Evolutionary conservation across 35 echinoderm and acorn worm genomes (phyloP).

Genomic region (Nesometra sesokonis): DNA sequence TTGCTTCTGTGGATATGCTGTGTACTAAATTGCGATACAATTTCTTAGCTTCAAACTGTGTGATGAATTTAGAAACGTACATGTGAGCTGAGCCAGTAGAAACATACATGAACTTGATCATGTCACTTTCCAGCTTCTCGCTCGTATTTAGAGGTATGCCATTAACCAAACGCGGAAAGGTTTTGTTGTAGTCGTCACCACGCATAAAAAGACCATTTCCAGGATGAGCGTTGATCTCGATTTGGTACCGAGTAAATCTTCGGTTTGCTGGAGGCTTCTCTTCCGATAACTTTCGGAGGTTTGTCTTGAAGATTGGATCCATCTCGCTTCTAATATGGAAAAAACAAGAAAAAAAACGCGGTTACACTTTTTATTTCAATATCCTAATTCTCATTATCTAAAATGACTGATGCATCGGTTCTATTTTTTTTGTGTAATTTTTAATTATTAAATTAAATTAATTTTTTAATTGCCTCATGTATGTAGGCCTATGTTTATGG

Average conservation of each 20-base stretch:
- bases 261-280: background rate
- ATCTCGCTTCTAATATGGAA: background rate
- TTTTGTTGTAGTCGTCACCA: background rate
- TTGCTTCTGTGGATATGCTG: background rate
- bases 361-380: too few relatives aligned
- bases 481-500: too few relatives aligned
- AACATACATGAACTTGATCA: background rate
- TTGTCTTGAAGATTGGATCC: background rate
- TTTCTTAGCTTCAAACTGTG: background rate
- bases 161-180: background rate
- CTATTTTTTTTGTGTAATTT: too few relatives aligned
- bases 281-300: background rate
- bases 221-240: background rate
- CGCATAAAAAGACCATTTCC: background rate
- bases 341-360: too few relatives aligned
- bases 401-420: too few relatives aligned
- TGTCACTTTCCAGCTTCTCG: background rate
- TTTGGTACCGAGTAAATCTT: background rate
- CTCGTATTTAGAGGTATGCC: background rate
- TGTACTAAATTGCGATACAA: background rate
- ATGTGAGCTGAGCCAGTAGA: background rate
- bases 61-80: background rate
- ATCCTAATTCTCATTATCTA: too few relatives aligned
- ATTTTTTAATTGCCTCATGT: too few relatives aligned
- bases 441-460: too few relatives aligned